These are phyloP conservation scores for Porites evermanni DNA, from an alignment of 92 coral and sea anemone species.

Conservation along the genomic window DNA sequence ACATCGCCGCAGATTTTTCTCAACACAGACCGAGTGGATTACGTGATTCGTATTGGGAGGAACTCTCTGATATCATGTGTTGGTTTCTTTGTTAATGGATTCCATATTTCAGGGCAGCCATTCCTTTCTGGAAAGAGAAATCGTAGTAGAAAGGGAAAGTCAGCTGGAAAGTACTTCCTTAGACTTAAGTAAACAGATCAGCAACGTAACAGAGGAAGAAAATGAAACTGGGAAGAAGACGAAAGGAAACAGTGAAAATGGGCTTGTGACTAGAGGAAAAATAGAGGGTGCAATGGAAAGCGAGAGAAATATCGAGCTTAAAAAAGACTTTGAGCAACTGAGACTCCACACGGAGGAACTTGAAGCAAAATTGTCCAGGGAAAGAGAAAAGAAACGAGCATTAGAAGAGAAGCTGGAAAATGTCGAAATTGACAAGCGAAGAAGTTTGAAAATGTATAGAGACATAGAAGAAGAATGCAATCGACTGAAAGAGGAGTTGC, in stretches of 20 bases:
- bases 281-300: not conserved
- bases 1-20: too few species aligned
- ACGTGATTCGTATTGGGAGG: not conserved
- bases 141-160: constrained; percentile 13
- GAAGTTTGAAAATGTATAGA: constrained; percentile 5
- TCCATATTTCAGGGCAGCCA: constrained; percentile 38
- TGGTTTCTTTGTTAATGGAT: constrained; percentile 17
- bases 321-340: constrained; percentile 31
- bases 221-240: not conserved
- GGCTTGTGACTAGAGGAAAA: not conserved
- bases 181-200: not conserved
- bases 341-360: constrained; percentile 19
- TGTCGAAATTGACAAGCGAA: constrained; percentile 29
- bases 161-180: constrained; percentile 16
- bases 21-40: not conserved
- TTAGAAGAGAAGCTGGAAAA: constrained; percentile 30
- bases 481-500: constrained; percentile 15
- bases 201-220: not conserved
- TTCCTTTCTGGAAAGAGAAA: constrained; percentile 15
- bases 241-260: not conserved
- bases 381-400: constrained; percentile 23
- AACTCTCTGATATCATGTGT: not conserved
- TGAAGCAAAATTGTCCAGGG: constrained; percentile 16
- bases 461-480: constrained; percentile 48
- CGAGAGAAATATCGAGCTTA: constrained; percentile 3